Evolutionary conservation across 92 coral and sea anemone species (phyloP).

Genomic region (Zoanthus solanderi): DNA sequence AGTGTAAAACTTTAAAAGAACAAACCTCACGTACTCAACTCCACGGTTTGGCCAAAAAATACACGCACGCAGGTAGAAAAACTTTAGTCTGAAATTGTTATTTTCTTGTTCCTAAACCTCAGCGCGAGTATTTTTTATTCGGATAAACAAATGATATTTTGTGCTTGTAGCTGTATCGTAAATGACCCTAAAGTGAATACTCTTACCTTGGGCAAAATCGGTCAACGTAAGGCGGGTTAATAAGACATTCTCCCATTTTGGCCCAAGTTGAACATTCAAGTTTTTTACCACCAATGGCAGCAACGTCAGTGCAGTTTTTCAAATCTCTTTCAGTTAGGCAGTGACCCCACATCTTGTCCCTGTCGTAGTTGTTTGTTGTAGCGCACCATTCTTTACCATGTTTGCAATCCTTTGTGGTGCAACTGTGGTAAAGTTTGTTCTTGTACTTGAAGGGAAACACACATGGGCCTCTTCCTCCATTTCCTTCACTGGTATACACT

Average conservation of each 20-base stretch:
- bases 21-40: no score
- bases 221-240: conserved; percentile 18
- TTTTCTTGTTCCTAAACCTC: no score
- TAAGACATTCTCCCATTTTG: conserved; percentile 30
- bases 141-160: background rate
- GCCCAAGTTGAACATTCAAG: conserved; percentile 18
- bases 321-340: background rate
- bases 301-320: background rate
- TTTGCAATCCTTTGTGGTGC: conserved; percentile 9
- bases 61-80: no score
- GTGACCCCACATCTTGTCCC: conserved; percentile 25
- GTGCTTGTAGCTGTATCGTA: background rate
- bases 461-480: conserved; percentile 1
- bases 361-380: conserved; percentile 22
- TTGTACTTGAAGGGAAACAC: conserved; percentile 31
- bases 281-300: background rate
- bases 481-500: conserved; percentile 21
- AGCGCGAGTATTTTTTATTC: no score
- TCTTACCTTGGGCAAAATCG: conserved; percentile 14
- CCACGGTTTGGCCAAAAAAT: no score
- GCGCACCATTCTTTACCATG: conserved; percentile 13
- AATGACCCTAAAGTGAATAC: background rate
- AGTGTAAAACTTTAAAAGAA: no score
- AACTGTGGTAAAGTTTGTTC: conserved; percentile 21
- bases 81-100: no score